Evolutionary conservation across 2,797 vertebrate species (phyloP).

Genomic region (Brachyrhaphis roseni): DNA sequence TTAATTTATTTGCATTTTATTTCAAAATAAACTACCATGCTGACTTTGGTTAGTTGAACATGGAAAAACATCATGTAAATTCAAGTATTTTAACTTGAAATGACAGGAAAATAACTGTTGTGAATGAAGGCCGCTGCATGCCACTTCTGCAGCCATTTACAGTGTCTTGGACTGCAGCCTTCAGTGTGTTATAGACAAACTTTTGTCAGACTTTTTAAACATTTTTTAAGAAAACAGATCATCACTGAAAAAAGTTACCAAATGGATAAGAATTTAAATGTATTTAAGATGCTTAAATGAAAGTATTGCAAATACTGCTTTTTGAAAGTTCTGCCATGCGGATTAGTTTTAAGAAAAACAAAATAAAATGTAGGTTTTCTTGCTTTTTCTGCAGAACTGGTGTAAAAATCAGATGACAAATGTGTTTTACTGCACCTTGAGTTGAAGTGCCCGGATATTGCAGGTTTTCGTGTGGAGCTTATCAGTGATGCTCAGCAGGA

Average conservation of each 20-base stretch:
- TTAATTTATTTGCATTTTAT: not conserved
- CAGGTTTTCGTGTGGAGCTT: slow-evolving; percentile 14
- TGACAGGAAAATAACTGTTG: not conserved
- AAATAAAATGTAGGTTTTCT: not conserved
- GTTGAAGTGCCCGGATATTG: slow-evolving; percentile 3
- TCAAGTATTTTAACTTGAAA: not conserved
- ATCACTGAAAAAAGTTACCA: not conserved
- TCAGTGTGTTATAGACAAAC: not conserved
- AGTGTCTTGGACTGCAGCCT: not conserved
- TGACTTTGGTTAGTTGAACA: too few relatives aligned
- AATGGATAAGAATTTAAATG: not conserved
- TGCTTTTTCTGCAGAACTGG: not conserved
- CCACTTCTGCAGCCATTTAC: not conserved
- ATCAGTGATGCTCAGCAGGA: not conserved
- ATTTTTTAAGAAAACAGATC: not conserved
- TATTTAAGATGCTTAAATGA: not conserved
- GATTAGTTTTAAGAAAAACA: not conserved
- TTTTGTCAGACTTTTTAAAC: not conserved
- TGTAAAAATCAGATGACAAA: not conserved
- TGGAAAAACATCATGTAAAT: not conserved
- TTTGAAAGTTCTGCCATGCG: not conserved
- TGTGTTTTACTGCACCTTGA: not conserved
- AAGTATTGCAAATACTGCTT: not conserved
- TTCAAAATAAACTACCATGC: not conserved
- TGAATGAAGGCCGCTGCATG: not conserved